Evolutionary conservation across 2,888 invertebrate species (phyloP).

Genomic region (Resseliella maxima): DNA sequence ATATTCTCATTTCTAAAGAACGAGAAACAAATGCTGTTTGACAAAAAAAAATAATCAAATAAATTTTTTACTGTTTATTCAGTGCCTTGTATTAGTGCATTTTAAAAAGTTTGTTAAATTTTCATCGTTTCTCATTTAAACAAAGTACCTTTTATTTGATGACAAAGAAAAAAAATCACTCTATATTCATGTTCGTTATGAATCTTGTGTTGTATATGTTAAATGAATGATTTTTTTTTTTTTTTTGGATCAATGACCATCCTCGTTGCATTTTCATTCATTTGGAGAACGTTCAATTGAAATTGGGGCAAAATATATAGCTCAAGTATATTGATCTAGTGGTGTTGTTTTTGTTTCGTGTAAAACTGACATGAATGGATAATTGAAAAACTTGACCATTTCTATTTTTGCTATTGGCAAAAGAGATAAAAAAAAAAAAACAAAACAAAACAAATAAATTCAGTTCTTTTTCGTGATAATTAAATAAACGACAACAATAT

Average conservation of each 20-base stretch:
- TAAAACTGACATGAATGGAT: background rate
- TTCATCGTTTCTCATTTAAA: background rate
- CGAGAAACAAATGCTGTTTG: too few species aligned
- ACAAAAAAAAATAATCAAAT: too few species aligned
- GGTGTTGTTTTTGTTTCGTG: background rate
- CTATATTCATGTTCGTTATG: background rate
- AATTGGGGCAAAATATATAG: too few species aligned
- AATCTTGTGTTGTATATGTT: background rate
- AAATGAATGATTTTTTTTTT: background rate
- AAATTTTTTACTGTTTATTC: background rate
- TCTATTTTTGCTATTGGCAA: background rate
- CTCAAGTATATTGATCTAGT: too few species aligned
- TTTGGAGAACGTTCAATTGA: background rate
- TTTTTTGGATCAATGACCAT: constrained; percentile 28
- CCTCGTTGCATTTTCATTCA: background rate
- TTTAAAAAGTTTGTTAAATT: background rate
- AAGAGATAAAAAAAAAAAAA: too few species aligned
- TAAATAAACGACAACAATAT: constrained; percentile 19
- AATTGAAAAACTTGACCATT: background rate
- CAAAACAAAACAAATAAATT: background rate
- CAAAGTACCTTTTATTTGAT: background rate
- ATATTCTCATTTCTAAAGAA: too few species aligned
- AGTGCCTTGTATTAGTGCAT: constrained; percentile 28
- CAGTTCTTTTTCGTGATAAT: background rate
- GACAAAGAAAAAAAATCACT: background rate